Evolutionary conservation across 2,113 vertebrate genomes (phyloP).

Genomic region (Haliaeetus leucogaster): DNA sequence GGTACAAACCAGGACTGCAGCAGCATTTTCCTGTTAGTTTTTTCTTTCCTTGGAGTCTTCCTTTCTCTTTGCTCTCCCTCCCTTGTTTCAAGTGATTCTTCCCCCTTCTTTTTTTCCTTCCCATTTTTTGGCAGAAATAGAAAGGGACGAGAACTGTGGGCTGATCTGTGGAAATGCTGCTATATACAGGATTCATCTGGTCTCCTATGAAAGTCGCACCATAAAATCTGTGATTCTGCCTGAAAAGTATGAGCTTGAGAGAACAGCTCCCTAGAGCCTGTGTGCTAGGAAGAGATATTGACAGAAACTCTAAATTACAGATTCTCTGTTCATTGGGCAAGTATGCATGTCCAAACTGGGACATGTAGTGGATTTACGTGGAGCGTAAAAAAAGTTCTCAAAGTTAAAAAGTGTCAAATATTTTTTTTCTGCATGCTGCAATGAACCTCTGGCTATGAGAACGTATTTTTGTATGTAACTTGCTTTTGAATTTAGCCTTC

Average conservation of each 20-base stretch:
- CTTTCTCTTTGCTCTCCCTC: neutral
- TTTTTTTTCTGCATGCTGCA: neutral
- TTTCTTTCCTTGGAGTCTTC: neutral
- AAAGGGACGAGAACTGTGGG: neutral
- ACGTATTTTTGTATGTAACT: neutral
- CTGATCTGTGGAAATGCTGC: slow-evolving; percentile 17
- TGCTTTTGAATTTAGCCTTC: neutral
- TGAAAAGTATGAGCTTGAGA: neutral
- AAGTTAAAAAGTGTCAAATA: neutral
- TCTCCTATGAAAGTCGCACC: neutral
- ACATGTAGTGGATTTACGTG: neutral
- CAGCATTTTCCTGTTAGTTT: neutral
- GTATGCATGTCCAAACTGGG: neutral
- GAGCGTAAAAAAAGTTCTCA: neutral
- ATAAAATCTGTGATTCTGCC: neutral
- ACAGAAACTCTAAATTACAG: neutral
- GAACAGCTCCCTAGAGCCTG: neutral
- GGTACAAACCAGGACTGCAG: neutral
- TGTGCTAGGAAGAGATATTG: neutral
- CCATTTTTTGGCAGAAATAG: neutral
- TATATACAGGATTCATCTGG: slow-evolving; percentile 33
- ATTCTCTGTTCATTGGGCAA: neutral
- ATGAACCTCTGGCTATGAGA: neutral
- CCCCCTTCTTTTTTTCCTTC: neutral
- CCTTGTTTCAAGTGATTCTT: neutral